Conservation (phyloP, 2,888 invertebrate genomes). For the Agrypnus murinus region DNA sequence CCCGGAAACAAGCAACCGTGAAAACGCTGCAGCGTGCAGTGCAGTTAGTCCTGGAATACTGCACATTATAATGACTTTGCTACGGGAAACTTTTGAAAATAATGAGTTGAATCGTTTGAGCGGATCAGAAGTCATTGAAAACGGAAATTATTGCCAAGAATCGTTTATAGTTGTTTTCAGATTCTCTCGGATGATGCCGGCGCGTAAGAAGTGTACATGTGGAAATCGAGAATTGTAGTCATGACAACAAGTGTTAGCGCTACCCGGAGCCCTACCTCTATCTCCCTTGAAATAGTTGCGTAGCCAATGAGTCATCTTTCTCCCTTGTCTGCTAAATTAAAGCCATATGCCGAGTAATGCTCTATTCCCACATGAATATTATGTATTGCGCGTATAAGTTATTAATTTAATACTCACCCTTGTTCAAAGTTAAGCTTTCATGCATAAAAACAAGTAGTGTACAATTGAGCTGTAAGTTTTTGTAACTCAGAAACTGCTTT, state of each 20-base stretch:
- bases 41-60: constrained; percentile 35
- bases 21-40: constrained; percentile 53
- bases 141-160: neutral
- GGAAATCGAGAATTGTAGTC: constrained; percentile 45
- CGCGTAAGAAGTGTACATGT: constrained; percentile 33
- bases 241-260: constrained; percentile 52
- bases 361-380: constrained; percentile 47
- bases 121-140: neutral
- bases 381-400: constrained; percentile 33
- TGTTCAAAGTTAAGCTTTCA: constrained; percentile 6
- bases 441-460: constrained; percentile 1
- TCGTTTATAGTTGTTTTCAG: neutral
- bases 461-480: too few species aligned
- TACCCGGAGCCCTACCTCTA: constrained; percentile 28
- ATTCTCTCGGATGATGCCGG: neutral
- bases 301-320: constrained; percentile 42
- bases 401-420: constrained; percentile 38
- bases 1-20: constrained; percentile 61
- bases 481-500: too few species aligned
- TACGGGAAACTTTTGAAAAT: constrained; percentile 9
- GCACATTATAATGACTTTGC: constrained; percentile 32
- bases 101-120: neutral
- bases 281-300: constrained; percentile 41
- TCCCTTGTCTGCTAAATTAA: constrained; percentile 46
- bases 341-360: constrained; percentile 44